Percentiles rank a stretch among this genome's conserved stretches.
Evolutionary conservation across 1,140 invertebrate species (phyloP).

Genomic region (Ceratina japonica): DNA sequence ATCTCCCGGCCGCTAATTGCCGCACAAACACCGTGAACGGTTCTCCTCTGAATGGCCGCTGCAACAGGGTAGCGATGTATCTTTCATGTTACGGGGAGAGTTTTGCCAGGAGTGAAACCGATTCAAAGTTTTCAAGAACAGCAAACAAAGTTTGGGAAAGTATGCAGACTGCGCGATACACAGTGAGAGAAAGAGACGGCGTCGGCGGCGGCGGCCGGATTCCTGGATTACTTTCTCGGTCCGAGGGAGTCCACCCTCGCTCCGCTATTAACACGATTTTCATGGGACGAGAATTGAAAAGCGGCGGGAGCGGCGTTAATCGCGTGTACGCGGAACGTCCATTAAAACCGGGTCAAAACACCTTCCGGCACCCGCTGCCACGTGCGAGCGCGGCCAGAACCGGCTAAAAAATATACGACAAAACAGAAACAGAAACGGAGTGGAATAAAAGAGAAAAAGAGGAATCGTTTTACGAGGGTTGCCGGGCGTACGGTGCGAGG

Average conservation of each 20-base stretch:
- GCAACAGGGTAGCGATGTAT: conserved; percentile 36
- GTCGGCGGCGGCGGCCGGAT: too few species aligned
- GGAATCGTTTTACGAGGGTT: conserved; percentile 28
- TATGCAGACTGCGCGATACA: conserved; percentile 37
- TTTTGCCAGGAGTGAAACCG: conserved; percentile 28
- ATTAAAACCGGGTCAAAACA: conserved; percentile 29
- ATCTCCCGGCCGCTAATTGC: background rate
- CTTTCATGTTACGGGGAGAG: conserved; percentile 20
- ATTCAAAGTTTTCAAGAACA: conserved; percentile 49
- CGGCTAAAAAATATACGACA: background rate
- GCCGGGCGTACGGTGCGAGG: background rate
- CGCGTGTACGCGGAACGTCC: conserved; percentile 9
- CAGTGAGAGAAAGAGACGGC: background rate
- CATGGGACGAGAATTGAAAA: conserved; percentile 23
- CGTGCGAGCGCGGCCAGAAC: background rate
- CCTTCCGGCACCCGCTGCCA: background rate
- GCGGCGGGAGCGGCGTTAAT: background rate
- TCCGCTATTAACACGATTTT: conserved; percentile 32
- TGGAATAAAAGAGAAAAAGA: background rate
- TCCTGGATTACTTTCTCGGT: conserved; percentile 19
- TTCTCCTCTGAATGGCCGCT: background rate
- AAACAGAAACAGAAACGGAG: conserved; percentile 4
- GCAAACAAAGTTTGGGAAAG: conserved; percentile 44
- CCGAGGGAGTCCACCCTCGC: conserved; percentile 19
- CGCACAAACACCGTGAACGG: background rate